phyloP scores from a whole-genome alignment of 2,797 vertebrate species.

The Tiaroga cobitis region DNA sequence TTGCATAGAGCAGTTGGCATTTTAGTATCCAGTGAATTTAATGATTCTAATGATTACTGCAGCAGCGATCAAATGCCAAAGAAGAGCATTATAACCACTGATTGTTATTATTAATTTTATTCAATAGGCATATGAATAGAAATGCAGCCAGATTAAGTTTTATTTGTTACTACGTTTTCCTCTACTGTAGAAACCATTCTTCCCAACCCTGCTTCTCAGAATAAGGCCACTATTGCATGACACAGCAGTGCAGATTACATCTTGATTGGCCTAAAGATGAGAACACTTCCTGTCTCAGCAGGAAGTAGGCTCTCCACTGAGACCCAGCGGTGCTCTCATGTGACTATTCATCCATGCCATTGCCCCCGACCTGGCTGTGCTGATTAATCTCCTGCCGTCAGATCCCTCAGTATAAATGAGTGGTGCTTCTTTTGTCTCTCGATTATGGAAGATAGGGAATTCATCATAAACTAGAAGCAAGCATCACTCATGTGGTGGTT shows the following conservation, averaged over 20 bases:
- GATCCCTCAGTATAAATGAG: conserved; percentile 40
- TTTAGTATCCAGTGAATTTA: too few relatives aligned
- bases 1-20: too few relatives aligned
- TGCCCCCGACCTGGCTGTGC: conserved; percentile 35
- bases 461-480: conserved; percentile 23
- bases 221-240: background rate
- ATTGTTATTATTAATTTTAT: background rate
- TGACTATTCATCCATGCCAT: conserved; percentile 35
- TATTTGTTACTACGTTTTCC: background rate
- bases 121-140: background rate
- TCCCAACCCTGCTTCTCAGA: background rate
- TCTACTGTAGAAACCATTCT: background rate
- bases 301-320: conserved; percentile 41
- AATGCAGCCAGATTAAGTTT: background rate
- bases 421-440: conserved; percentile 41
- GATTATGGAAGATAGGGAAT: conserved; percentile 45
- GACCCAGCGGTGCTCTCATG: conserved; percentile 33
- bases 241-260: conserved; percentile 48
- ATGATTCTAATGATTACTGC: background rate
- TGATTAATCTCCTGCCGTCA: conserved; percentile 47
- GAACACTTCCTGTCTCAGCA: conserved; percentile 55
- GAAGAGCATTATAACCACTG: background rate
- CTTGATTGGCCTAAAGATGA: conserved; percentile 45
- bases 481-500: background rate
- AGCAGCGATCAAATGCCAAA: background rate